These are phyloP conservation scores for Dipus sagitta DNA, from an alignment of 2,797 vertebrate genomes.

Conservation along the genomic window DNA sequence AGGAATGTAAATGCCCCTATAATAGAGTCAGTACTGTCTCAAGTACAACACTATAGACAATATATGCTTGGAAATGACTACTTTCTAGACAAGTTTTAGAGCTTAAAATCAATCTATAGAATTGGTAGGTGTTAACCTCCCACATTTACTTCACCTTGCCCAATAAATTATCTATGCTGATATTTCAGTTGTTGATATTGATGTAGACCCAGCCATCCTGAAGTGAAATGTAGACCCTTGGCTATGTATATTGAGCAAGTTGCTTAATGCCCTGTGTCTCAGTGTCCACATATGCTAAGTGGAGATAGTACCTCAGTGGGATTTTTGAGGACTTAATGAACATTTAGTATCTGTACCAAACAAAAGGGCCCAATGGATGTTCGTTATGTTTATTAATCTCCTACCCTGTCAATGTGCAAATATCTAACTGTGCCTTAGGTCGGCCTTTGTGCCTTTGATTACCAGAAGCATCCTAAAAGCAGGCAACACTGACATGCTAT, in stretches of 20 bases:
- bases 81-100: neutral
- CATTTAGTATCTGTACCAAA: neutral
- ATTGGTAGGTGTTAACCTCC: neutral
- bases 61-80: neutral
- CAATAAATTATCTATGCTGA: neutral
- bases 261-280: neutral
- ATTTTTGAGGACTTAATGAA: neutral
- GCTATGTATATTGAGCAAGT: neutral
- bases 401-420: neutral
- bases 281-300: slow-evolving; percentile 7
- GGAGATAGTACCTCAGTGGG: neutral
- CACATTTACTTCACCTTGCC: neutral
- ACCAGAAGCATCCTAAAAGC: neutral
- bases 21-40: neutral
- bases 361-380: neutral
- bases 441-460: neutral
- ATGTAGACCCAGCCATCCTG: neutral
- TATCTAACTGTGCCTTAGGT: neutral
- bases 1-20: neutral
- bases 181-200: neutral
- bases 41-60: neutral
- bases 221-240: neutral
- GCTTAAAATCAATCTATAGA: neutral
- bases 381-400: neutral
- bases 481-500: neutral